These are phyloP conservation scores for Thamnaconus septentrionalis DNA, from an alignment of 2,113 vertebrate species.

Conservation along the genomic window DNA sequence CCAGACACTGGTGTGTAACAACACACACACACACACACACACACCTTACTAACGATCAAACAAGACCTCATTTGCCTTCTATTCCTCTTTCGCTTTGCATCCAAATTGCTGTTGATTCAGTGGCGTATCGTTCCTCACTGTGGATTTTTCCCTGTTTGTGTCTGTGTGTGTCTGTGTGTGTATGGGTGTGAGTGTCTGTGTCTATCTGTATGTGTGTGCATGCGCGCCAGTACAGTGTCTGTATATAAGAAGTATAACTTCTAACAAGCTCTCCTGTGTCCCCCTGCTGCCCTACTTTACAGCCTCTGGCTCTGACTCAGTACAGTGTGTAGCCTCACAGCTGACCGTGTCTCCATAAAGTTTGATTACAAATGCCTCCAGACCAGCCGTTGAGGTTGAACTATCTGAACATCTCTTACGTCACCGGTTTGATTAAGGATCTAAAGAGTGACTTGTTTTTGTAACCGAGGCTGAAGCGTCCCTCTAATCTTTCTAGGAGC, in stretches of 20 bases:
- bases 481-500: neutral
- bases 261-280: slow-evolving; percentile 36
- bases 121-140: neutral
- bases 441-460: neutral
- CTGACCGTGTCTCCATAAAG: neutral
- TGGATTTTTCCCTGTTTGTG: too few species aligned
- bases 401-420: neutral
- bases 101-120: neutral
- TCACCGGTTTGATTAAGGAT: neutral
- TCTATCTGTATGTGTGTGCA: too few species aligned
- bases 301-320: slow-evolving; percentile 3
- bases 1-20: neutral
- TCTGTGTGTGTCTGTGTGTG: too few species aligned
- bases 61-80: slow-evolving; percentile 22
- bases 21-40: neutral
- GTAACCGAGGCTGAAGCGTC: neutral
- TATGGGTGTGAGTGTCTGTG: too few species aligned
- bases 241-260: slow-evolving; percentile 51
- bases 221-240: neutral
- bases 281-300: slow-evolving; percentile 55
- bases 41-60: too few species aligned
- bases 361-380: neutral
- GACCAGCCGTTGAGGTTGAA: too few species aligned
- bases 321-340: slow-evolving; percentile 5
- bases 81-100: slow-evolving; percentile 12